phyloP scores from a whole-genome alignment of 2,797 vertebrate genomes.

The Ciconia nigra region DNA sequence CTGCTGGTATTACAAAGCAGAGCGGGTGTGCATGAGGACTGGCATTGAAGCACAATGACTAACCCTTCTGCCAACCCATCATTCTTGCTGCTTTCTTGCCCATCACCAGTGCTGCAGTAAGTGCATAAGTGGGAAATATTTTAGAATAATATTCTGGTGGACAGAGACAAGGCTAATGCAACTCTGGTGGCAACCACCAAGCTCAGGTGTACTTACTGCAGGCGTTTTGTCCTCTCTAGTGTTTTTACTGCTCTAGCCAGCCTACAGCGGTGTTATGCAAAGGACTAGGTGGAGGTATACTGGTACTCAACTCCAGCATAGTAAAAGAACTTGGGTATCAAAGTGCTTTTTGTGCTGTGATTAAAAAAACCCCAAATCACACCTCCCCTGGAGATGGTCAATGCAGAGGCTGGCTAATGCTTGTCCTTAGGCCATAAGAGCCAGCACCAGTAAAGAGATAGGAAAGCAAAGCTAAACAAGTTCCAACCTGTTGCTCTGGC shows the following conservation, averaged over 20 bases:
- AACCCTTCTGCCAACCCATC: background rate
- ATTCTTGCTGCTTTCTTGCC: background rate
- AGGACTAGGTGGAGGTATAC: background rate
- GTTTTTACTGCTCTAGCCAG: background rate
- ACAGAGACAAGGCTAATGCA: background rate
- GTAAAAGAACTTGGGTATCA: background rate
- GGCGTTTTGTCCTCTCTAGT: background rate
- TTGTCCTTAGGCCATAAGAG: background rate
- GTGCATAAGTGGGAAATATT: background rate
- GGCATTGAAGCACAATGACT: background rate
- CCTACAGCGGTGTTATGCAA: background rate
- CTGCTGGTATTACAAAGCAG: background rate
- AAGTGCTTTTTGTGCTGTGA: background rate
- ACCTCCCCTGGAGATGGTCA: background rate
- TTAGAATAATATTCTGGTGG: background rate
- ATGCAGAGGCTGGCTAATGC: background rate
- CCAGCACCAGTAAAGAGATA: background rate
- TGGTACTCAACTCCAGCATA: background rate
- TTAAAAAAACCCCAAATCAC: background rate
- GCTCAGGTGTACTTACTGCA: background rate
- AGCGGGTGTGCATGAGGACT: background rate
- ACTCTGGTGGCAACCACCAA: background rate
- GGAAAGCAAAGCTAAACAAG: background rate
- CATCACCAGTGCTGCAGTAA: background rate
- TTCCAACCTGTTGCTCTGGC: background rate